Evolutionary conservation across 1,140 invertebrate species (phyloP), one percentile per base, ranked within the genome.

Genomic region (Carposina sasakii): DNA sequence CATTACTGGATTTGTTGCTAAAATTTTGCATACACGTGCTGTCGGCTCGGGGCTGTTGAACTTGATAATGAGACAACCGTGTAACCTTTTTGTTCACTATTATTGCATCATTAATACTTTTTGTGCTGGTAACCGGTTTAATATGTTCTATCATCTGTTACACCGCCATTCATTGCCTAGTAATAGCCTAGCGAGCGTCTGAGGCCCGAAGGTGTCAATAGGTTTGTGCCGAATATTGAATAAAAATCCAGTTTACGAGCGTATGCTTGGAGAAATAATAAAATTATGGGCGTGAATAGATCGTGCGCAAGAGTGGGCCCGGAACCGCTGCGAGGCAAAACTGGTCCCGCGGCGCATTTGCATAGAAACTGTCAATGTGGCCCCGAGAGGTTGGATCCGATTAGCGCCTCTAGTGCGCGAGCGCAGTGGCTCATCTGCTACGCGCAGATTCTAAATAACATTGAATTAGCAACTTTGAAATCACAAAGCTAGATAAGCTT

Each of bases 11-110:
- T n/a, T 50, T 49, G 64, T 62, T 60, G 60, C 56, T 56, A 60
- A 57, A 67, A 62, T 78, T 81, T 83, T 83, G 79, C 76, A 81
- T 83, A 83, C 79, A 83, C 79, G 79, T 81, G 79, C 64, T 83
- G 76, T 61, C 71, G 63, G 54, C 71, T 62, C 58, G 73, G 59
- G 79, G 79, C 79, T 83, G 78, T 83, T 83, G 79, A 83, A 83
- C 79, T 81, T 81, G 77, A 81, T 83, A 81, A 81, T 76, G 67
- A 73, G 77, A 81, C 70, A 72, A 69, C 54, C 68, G 72, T 79
- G 74, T 81, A 61, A 78, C 54, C 53, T 54, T 76, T 79, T 72
- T 73, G 54, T 64, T 67, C 51, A 60, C 52, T 45, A 54, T 63
- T 68, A 72, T 81, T 81, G 74, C 72, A 81, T 79, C 69, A 76